phyloP scores from a whole-genome alignment of 2,113 vertebrate species.

The Oncorhynchus keta region DNA sequence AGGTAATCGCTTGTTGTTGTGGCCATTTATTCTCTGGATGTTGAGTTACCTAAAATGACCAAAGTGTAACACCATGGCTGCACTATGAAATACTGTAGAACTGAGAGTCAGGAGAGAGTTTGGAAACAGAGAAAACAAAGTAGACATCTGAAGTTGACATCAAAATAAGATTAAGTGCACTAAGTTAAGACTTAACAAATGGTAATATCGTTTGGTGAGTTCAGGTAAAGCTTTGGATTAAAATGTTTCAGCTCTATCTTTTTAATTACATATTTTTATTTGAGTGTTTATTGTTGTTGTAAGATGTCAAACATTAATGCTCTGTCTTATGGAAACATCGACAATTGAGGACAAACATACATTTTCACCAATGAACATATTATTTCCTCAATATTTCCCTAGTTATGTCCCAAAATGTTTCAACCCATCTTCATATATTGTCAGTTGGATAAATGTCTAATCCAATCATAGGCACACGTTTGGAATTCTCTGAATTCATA shows the following conservation, averaged over 20 bases:
- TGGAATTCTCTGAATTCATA: constrained; percentile 78
- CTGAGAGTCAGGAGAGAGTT: not conserved
- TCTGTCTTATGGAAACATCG: not conserved
- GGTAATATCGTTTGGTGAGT: constrained; percentile 50
- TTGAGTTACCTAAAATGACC: not conserved
- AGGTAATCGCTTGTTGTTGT: not conserved
- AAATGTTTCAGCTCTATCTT: no score
- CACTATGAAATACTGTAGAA: not conserved
- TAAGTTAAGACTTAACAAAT: constrained; percentile 28
- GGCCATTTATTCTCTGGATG: not conserved
- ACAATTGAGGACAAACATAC: not conserved
- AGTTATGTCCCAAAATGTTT: no score
- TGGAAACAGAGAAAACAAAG: not conserved
- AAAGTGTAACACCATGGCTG: not conserved
- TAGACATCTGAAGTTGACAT: not conserved
- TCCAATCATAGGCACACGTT: constrained; percentile 50
- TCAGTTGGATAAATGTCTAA: constrained; percentile 33
- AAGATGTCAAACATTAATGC: constrained; percentile 39
- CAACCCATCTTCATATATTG: no score
- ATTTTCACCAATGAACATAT: not conserved
- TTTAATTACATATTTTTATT: no score
- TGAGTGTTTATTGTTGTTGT: not conserved
- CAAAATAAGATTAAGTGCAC: constrained; percentile 41
- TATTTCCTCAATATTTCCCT: not conserved
- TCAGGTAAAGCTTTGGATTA: not conserved